Evolutionary conservation across 2,797 vertebrate genomes (phyloP), one percentile per base, ranked within the genome.

Genomic region (Notoglanidium macrostoma): DNA sequence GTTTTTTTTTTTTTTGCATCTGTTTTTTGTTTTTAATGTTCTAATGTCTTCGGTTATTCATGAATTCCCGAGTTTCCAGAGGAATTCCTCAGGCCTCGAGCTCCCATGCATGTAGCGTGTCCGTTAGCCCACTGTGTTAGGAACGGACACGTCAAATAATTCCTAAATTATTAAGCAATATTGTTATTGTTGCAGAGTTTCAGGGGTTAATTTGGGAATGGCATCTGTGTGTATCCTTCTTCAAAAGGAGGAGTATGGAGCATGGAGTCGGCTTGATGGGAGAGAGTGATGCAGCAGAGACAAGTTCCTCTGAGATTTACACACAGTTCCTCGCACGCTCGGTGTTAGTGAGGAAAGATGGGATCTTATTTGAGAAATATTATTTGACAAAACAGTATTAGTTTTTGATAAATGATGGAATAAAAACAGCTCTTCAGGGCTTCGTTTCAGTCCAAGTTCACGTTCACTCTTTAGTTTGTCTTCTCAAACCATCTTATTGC

Each of bases 371-470:
- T 84, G 29, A 54, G 54, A 68, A 84, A 72, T 84, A 70, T 57
- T 44, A 84, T 84, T 70, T 81, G 79, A 81, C 79, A 63, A 70
- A 68, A 26, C 70, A 55, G 65, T 72, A 68, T 84, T 68, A 55
- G 65, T 68, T 84, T 81, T 81, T 81, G 79, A 81, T 81, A 65
- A 81, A 81, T 63, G 59, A 81, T 0, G 59, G 83, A 84, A 73
- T 84, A 84, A 84, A 84, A 84, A 44, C 51, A 23, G 5, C 59
- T 73, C 55, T 84, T 65, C 79, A 1, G 79, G 79, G 79, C 79
- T 46, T 81, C 57, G 40, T n/a, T 81, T 46, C 79, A 81, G 79
- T 46, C 35, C 57, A 19, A 46, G 79, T 81, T 65, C 57, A 46
- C 14, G 9, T 81, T 81, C 59, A 17, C 23, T 12, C 46, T 81